Base-by-base conservation (phyloP, 2,113 vertebrate species). In the Stigmatopora nigra region DNA sequence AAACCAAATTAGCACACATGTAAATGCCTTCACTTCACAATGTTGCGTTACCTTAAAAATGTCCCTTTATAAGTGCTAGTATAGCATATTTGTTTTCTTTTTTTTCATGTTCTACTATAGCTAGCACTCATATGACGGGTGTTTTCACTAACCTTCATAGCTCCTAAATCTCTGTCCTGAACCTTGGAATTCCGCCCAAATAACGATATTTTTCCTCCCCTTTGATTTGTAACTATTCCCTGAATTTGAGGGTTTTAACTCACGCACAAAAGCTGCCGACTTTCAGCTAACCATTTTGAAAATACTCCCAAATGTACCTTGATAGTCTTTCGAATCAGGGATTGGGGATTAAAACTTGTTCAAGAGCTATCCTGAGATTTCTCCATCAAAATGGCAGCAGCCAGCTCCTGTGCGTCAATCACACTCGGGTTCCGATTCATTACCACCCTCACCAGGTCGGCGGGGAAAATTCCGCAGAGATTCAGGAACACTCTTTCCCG, bases 401-500 rank as follows among this genome's bases (percentile, higher is more conserved):
- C 97, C 0, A 99, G 93, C 78, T 98, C 92, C 87, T 99, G 95
- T 76, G 97, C 92, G 2, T 99, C 97, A 0, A 86, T 92, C 83
- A 95, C 51, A 12, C 95, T 92, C 62, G 96, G 95, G 82, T 97
- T 93, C 73, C 92, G 92, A 61, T 89, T 92, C 97, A 99, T 99
- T 56, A 96, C 94, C 1, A 92, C 77, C 70, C 91, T 91, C 82
- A 99, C 97, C 4, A 96, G 82, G 48, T 98, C 94, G 0, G 92
- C 82, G 7, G 97, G 94, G 71, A 99, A 99, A 87, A 98, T 97
- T 86, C 95, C 93, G 73, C 95, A 96, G 84, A 99, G 77, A 84
- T 97, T 97, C 52, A 92, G 53, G 63, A 94, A 99, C 73, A 97
- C 82, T 83, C 92, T 94, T 67, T 98, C 93, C 55, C 95, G 90